These are phyloP conservation scores for Promerops cafer DNA, from an alignment of 2,113 vertebrate genomes.

Conservation along the genomic window DNA sequence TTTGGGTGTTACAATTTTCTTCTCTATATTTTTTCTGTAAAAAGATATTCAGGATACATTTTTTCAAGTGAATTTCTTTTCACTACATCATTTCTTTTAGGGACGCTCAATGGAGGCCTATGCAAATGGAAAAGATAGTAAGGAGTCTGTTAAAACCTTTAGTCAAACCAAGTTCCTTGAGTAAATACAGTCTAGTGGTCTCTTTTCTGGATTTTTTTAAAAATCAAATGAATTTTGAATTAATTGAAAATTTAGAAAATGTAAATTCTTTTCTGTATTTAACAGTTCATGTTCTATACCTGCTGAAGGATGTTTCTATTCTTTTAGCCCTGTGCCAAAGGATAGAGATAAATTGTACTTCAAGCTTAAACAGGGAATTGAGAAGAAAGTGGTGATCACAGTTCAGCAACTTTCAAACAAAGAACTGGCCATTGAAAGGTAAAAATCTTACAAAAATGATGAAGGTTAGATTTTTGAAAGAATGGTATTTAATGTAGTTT, in stretches of 20 bases:
- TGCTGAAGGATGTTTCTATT: not conserved
- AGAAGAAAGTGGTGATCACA: conserved; percentile 92
- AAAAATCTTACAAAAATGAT: not conserved
- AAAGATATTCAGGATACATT: not conserved
- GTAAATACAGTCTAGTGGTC: not conserved
- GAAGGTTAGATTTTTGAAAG: not conserved
- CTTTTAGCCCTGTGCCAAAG: conserved; percentile 90
- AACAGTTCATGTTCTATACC: not conserved
- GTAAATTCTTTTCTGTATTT: not conserved
- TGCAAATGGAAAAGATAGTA: not conserved
- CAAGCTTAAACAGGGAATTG: conserved; percentile 91
- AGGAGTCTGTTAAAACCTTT: not conserved
- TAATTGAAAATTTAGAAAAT: not conserved
- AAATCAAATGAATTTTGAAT: not conserved
- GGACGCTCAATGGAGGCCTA: not conserved
- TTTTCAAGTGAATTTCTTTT: not conserved
- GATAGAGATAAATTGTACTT: conserved; percentile 97
- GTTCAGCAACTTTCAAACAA: conserved; percentile 94
- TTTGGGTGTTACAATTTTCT: not conserved
- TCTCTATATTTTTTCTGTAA: not conserved
- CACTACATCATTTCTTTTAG: not conserved
- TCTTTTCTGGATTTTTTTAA: not conserved
- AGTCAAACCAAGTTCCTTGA: not conserved
- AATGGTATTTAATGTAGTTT: not conserved
- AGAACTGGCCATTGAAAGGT: conserved; percentile 95